phyloP scores from a whole-genome alignment of 2,113 vertebrate genomes.

The Heterocephalus glaber region DNA sequence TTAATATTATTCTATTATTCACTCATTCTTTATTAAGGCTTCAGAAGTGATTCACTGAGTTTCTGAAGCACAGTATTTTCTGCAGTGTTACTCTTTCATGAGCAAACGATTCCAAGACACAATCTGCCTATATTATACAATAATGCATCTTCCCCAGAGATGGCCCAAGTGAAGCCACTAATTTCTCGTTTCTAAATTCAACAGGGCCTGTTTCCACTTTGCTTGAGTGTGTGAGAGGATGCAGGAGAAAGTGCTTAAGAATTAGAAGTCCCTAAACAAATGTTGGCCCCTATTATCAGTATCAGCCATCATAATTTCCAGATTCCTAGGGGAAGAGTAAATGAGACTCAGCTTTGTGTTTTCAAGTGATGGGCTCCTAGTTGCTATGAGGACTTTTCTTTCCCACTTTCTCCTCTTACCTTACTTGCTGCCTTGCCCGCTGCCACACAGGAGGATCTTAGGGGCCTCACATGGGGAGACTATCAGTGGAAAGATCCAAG shows the following conservation, averaged over 20 bases:
- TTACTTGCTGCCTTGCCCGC: rapidly evolving
- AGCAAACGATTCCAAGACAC: conserved; percentile 63
- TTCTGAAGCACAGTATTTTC: conserved; percentile 42
- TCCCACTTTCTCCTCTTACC: not conserved
- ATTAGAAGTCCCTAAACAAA: not conserved
- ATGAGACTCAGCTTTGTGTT: not conserved
- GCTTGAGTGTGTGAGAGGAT: not conserved
- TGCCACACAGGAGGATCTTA: not conserved
- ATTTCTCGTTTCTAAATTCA: conserved; percentile 55
- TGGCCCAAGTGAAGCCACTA: conserved; percentile 11
- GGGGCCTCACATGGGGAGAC: not conserved
- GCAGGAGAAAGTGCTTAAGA: not conserved
- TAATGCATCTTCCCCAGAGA: conserved; percentile 52
- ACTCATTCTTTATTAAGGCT: conserved; percentile 61
- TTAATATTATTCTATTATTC: conserved; percentile 66
- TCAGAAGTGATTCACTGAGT: conserved; percentile 50
- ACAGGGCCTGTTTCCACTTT: conserved; percentile 20
- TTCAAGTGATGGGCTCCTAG: not conserved
- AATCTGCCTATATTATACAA: conserved; percentile 54
- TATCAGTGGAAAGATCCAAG: not conserved
- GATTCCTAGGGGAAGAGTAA: not conserved
- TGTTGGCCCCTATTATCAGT: not conserved
- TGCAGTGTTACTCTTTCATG: conserved; percentile 33
- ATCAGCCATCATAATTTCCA: not conserved
- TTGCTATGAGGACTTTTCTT: not conserved